Evolutionary conservation across 2,888 invertebrate species (phyloP).

Genomic region (Neuroscelio doddi): DNA sequence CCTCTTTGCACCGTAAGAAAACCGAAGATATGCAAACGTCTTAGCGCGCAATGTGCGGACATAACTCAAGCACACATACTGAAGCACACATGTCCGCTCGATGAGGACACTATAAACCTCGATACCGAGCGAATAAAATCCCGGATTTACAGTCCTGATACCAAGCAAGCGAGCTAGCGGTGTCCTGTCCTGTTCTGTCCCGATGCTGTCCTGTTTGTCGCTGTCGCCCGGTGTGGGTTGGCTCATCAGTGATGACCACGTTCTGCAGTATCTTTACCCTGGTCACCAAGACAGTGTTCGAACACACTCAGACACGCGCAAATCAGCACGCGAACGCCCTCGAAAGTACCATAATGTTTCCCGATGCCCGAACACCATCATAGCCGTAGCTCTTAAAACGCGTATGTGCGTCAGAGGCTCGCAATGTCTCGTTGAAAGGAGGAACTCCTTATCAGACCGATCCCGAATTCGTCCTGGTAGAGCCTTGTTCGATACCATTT

Average conservation of each 20-base stretch:
- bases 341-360: conserved; percentile 2
- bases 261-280: conserved; percentile 57
- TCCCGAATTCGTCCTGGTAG: conserved; percentile 48
- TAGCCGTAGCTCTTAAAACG: neutral
- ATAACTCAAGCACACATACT: conserved; percentile 66
- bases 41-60: conserved; percentile 62
- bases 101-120: conserved; percentile 71
- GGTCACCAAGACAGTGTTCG: conserved; percentile 10
- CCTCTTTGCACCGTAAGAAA: conserved; percentile 12
- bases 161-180: conserved; percentile 54
- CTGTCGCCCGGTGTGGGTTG: conserved; percentile 68
- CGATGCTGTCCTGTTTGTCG: conserved; percentile 62
- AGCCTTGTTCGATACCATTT: conserved; percentile 65
- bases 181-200: conserved; percentile 61
- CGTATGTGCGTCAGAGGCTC: conserved; percentile 6
- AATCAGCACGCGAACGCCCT: conserved; percentile 8
- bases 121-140: conserved; percentile 71
- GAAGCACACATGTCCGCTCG: conserved; percentile 49
- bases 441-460: conserved; percentile 54
- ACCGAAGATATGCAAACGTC: conserved; percentile 68
- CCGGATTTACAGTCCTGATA: conserved; percentile 71
- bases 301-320: conserved; percentile 3
- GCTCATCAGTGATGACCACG: conserved; percentile 66
- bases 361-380: neutral
- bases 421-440: conserved; percentile 1